Percentiles rank a stretch among this genome's conserved stretches.
Conservation (phyloP, 2,888 invertebrate genomes). For the Atethmia centrago region DNA sequence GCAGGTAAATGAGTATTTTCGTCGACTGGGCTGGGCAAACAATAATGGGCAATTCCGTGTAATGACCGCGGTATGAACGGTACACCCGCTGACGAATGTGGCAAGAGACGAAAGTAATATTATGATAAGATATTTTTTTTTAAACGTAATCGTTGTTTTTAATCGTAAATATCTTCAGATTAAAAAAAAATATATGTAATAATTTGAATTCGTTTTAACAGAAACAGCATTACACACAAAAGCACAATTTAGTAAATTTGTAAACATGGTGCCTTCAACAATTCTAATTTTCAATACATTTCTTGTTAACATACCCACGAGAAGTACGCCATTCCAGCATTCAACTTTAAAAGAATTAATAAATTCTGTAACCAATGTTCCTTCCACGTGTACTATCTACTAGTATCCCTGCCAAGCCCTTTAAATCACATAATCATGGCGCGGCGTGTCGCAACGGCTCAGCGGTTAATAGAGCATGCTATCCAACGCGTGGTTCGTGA, state of each 20-base stretch:
- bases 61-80: constrained; percentile 76
- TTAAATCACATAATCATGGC: constrained; percentile 76
- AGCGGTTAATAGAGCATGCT: constrained; percentile 82
- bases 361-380: constrained; percentile 25
- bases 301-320: neutral
- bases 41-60: constrained; percentile 84
- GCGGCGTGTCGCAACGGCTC: constrained; percentile 82
- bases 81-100: constrained; percentile 61
- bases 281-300: neutral
- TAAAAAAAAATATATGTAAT: too few relatives aligned
- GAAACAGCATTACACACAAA: too few relatives aligned
- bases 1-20: constrained; percentile 82
- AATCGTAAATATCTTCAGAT: too few relatives aligned
- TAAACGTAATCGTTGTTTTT: too few relatives aligned
- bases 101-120: constrained; percentile 11
- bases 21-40: constrained; percentile 82
- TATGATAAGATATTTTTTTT: neutral
- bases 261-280: neutral
- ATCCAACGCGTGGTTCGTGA: constrained; percentile 47
- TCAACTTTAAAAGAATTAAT: neutral
- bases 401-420: constrained; percentile 70
- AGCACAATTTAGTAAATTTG: too few relatives aligned
- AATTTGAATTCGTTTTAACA: too few relatives aligned
- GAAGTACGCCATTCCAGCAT: neutral
- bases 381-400: constrained; percentile 47